Evolutionary conservation across 2,888 invertebrate genomes (phyloP), one percentile per base, ranked within the genome.

Genomic region (Therioaphis trifolii): DNA sequence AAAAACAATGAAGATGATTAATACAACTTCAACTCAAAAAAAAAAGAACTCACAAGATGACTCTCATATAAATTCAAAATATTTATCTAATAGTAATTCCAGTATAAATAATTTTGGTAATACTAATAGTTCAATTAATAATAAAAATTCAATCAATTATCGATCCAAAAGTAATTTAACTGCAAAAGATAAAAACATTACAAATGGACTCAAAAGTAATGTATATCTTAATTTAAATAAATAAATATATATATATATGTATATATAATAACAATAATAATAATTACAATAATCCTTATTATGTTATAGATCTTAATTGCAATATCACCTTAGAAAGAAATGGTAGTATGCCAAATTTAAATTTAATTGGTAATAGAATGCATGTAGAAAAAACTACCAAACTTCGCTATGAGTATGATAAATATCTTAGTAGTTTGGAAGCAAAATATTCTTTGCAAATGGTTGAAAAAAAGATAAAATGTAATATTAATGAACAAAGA

Each of bases 401-500:
- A 43, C 55, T 69, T 43, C 24, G 69, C n/a, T 79, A 55, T 43
- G 68, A 27, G 40, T 79, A 79, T 55, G 69, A 69, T 14, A 69
- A 55, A n/a, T 79, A 79, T 69, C 2, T 79, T 40, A 69, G 27
- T 52, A 79, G 78, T 15, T 18, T 79, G 9, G 78, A 55, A 55
- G 55, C 78, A 43, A 69, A 69, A 79, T 69, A 79, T 55, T 29
- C 21, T 0, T 55, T 40, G 9, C 68, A 79, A 14, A n/a, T 0
- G 40, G 7, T 27, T 14, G 68, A 79, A 43, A 79, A 55, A 69
- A 55, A 69, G 43, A 43, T 79, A 27, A 43, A 7, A 14, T 55
- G 52, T 43, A 79, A 79, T 79, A 69, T 79, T n/a, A 21, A 55
- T 69, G 55, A 79, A 55, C 78, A 79, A 69, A 79, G 55, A 55